Conservation (phyloP, 2,888 invertebrate species). For the Chrysolina americana region DNA sequence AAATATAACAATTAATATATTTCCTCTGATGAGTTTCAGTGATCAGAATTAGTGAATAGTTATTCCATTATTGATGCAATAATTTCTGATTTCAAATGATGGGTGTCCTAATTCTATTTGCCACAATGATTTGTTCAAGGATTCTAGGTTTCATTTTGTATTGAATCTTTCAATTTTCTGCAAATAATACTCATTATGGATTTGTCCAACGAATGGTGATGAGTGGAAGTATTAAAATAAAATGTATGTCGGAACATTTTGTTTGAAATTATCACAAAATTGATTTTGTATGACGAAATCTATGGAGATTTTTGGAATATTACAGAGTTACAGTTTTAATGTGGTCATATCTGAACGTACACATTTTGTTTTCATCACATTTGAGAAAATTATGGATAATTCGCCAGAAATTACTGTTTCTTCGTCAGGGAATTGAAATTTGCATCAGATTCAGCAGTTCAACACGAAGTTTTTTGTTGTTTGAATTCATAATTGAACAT, state of each 20-base stretch:
- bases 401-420: neutral
- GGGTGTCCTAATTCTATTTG: neutral
- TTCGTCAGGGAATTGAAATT: neutral
- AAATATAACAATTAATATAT: neutral
- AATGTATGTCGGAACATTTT: no score
- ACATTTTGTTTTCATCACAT: no score
- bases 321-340: neutral
- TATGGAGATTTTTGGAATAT: neutral
- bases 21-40: neutral
- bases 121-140: neutral
- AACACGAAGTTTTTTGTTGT: neutral
- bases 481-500: no score
- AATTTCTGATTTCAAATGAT: neutral
- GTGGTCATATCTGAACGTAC: no score
- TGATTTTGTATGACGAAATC: neutral
- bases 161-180: neutral
- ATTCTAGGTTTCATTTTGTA: neutral
- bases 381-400: no score
- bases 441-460: neutral
- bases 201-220: neutral
- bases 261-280: no score
- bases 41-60: neutral
- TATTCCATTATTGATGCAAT: neutral
- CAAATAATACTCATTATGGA: neutral
- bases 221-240: no score